These are phyloP conservation scores for Stichodactyla helianthus DNA, from an alignment of 64 coral and sea anemone genomes.

Conservation along the genomic window DNA sequence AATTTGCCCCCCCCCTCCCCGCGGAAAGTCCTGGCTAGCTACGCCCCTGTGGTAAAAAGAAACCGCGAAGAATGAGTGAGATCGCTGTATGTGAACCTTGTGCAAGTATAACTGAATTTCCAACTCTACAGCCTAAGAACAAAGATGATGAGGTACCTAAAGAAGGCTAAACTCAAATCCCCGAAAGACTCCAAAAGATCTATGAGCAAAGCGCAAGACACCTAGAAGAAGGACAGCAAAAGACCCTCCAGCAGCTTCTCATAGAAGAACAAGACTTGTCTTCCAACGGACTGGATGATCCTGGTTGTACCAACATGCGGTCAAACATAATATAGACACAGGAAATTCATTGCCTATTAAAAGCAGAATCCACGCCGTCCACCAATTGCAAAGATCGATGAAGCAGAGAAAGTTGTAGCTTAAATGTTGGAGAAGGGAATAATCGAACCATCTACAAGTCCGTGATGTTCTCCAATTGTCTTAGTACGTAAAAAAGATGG, in stretches of 20 bases:
- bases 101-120: neutral
- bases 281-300: constrained; percentile 9
- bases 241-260: neutral
- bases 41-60: neutral
- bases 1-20: too few relatives aligned
- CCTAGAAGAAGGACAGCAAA: neutral
- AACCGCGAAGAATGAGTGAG: neutral
- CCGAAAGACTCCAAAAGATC: neutral
- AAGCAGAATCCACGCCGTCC: neutral
- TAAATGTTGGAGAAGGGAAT: neutral
- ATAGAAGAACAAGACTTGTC: neutral
- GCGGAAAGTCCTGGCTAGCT: too few relatives aligned
- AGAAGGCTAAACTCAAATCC: neutral
- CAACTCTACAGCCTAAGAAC: neutral
- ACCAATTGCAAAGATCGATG: neutral
- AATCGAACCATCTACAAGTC: neutral
- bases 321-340: constrained; percentile 33
- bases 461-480: neutral
- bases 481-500: constrained; percentile 19
- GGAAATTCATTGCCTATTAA: constrained; percentile 1
- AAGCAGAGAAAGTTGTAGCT: neutral
- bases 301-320: constrained; percentile 20
- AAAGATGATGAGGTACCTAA: neutral
- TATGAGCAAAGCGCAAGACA: neutral
- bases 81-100: constrained; percentile 48